Evolutionary conservation across 2,113 vertebrate genomes (phyloP), one percentile per base, ranked within the genome.

Genomic region (Aldabrachelys gigantea): DNA sequence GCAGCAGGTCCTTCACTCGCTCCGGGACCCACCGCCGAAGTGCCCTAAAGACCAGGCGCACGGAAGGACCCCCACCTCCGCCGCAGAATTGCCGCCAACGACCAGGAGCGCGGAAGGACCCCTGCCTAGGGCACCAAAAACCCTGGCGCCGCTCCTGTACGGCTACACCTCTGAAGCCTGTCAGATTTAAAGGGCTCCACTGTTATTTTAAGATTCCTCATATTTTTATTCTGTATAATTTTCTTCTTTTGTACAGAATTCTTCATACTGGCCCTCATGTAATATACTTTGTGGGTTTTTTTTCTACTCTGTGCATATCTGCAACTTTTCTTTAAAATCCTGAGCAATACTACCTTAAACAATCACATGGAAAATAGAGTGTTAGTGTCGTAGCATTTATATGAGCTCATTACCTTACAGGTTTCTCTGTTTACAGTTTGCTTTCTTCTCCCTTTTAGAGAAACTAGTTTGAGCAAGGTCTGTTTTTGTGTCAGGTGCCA

Each of bases 361-460:
- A 47, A 69, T 95, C 69, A 29, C 24, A 75, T 29, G 5, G 35
- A 78, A 72, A 47, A 85, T 35, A 17, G 83, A 91, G 19, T 53
- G 52, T 22, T 92, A 92, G 52, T 91, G 89, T 87, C 89, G 53
- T 95, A 80, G 84, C 85, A 94, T 94, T 89, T 80, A 27, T 76
- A 93, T 69, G 49, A 96, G 82, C 82, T 97, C 91, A 87, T 97
- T 97, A 88, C 49, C n/a, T 57, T 87, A 54, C 54, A 89, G 50
- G 31, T 53, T 54, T 75, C 78, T 93, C 24, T 91, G 44, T 92
- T 94, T 92, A 69, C 10, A 83, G 38, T 87, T 94, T 81, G 41
- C 35, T 88, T 94, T 38, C 76, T 82, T 24, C 79, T 8, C 47
- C 29, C 19, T 92, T 95, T 95, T 56, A 62, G 53, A 84, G 69